phyloP scores from a whole-genome alignment of 2,113 vertebrate species.

The Dipodomys spectabilis region DNA sequence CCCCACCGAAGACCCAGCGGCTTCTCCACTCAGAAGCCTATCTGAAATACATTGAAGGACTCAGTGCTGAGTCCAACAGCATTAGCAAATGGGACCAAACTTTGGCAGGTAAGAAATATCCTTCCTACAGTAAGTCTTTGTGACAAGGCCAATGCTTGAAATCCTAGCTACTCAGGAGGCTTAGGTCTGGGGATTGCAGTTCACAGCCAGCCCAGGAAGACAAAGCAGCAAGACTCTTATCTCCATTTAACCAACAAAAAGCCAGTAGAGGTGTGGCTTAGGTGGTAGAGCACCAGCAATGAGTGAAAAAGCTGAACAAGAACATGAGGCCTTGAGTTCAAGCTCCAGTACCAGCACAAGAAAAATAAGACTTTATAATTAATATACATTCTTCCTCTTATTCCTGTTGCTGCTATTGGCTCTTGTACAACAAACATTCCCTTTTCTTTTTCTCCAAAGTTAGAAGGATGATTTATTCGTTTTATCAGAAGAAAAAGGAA shows the following conservation, averaged over 20 bases:
- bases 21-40: conserved; percentile 99
- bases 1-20: conserved; percentile 96
- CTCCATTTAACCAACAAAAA: too few relatives aligned
- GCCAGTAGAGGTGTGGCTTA: too few relatives aligned
- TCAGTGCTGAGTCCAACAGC: conserved; percentile 94
- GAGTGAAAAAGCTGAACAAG: too few relatives aligned
- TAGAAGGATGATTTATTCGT: too few relatives aligned
- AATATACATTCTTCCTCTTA: neutral
- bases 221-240: too few relatives aligned
- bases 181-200: too few relatives aligned
- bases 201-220: too few relatives aligned
- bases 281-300: too few relatives aligned
- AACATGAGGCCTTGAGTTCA: too few relatives aligned
- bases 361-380: neutral
- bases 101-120: conserved; percentile 93
- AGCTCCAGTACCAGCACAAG: too few relatives aligned
- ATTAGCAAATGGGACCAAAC: conserved; percentile 99
- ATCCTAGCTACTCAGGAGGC: too few relatives aligned
- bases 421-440: neutral
- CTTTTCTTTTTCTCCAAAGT: neutral
- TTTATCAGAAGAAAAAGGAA: neutral
- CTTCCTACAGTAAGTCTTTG: neutral
- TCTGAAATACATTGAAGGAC: conserved; percentile 97
- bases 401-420: neutral
- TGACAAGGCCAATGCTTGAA: too few relatives aligned